Evolutionary conservation across 92 coral and sea anemone species (phyloP).

Genomic region (Phenganax subtilis): DNA sequence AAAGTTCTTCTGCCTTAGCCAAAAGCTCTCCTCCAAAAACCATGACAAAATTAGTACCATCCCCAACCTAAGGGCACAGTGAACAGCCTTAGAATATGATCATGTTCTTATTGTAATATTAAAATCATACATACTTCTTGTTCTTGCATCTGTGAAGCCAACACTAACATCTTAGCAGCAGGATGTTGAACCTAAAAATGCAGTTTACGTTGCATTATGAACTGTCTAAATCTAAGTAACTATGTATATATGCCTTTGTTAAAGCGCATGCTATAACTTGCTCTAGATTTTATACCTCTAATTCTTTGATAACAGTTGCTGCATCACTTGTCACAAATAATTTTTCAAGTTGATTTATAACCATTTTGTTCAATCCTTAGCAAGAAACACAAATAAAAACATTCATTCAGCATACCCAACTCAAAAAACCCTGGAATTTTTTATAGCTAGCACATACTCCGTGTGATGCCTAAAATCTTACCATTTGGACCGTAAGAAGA

Average conservation of each 20-base stretch:
- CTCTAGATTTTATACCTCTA: constrained; percentile 60
- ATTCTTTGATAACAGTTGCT: constrained; percentile 90
- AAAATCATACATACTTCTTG: constrained; percentile 61
- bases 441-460: no score
- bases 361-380: constrained; percentile 93
- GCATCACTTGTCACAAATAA: constrained; percentile 99
- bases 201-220: background rate
- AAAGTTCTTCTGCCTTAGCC: constrained; percentile 80
- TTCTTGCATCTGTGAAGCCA: constrained; percentile 97
- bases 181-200: constrained; percentile 82
- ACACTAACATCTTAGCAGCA: constrained; percentile 89
- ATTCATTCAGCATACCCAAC: background rate
- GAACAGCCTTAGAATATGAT: no score
- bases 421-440: background rate
- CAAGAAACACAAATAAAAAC: background rate
- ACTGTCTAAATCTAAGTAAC: background rate
- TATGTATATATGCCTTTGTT: background rate
- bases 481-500: constrained; percentile 98
- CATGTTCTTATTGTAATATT: no score
- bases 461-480: constrained; percentile 15
- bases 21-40: constrained; percentile 89
- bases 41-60: constrained; percentile 22
- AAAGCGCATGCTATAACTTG: background rate
- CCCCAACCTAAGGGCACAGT: no score
- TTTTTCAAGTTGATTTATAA: constrained; percentile 83